Percentiles rank a stretch among this genome's conserved stretches.
phyloP scores from a whole-genome alignment of 2,113 vertebrate species.

The Hyperopisus bebe region DNA sequence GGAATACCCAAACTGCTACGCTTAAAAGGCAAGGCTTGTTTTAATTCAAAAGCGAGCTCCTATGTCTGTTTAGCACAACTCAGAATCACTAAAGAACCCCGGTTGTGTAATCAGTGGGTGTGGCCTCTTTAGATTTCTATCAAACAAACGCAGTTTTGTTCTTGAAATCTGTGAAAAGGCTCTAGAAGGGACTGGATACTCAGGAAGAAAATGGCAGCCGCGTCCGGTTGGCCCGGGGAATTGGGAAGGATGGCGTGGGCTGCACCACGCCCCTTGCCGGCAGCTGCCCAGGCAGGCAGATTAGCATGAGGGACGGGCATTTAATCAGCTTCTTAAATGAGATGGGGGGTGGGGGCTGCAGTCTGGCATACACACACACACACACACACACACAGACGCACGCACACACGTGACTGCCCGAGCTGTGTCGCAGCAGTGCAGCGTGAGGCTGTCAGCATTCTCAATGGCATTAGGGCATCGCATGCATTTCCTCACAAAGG shows the following conservation, averaged over 20 bases:
- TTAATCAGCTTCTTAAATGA: conserved; percentile 22
- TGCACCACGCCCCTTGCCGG: not conserved
- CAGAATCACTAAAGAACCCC: not conserved
- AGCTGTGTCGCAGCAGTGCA: conserved; percentile 1
- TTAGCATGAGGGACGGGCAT: conserved; percentile 16
- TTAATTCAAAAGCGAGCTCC: not conserved
- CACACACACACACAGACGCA: not conserved
- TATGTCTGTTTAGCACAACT: not conserved
- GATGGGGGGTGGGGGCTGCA: not conserved
- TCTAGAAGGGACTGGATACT: not conserved
- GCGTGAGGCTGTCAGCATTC: not conserved
- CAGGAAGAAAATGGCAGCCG: not conserved
- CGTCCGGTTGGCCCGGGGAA: not conserved
- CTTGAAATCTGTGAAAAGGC: not conserved
- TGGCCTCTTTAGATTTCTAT: not conserved
- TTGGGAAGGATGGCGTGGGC: not conserved
- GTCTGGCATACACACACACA: not conserved
- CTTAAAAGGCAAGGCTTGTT: not conserved
- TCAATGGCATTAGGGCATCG: not conserved
- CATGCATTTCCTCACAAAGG: not conserved
- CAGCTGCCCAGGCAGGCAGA: conserved; percentile 17
- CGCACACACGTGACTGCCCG: not conserved
- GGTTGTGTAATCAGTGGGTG: not conserved
- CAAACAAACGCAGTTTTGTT: not conserved
- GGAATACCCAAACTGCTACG: not conserved